Percentiles rank a stretch among this genome's conserved stretches.
Conservation (phyloP, 2,888 invertebrate genomes). For the Protodeltote pygarga region DNA sequence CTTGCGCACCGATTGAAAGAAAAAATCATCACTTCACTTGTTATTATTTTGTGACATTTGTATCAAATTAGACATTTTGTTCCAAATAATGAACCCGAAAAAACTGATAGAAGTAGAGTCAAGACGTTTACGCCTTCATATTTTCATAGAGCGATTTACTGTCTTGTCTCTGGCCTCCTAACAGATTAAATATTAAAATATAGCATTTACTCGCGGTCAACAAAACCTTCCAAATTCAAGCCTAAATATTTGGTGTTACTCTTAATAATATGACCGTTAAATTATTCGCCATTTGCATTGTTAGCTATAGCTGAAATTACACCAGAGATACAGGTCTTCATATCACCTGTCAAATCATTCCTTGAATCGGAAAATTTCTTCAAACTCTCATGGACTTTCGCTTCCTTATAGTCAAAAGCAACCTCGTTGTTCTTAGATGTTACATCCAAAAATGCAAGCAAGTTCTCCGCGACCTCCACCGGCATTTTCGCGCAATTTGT, state of each 20-base stretch:
- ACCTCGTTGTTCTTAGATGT: conserved; percentile 73
- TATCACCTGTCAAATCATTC: conserved; percentile 65
- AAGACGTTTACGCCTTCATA: too few species aligned
- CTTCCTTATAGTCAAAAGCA: conserved; percentile 69
- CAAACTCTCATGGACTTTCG: conserved; percentile 69
- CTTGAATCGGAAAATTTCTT: conserved; percentile 69
- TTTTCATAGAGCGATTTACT: too few species aligned
- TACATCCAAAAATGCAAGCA: conserved; percentile 79
- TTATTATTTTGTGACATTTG: too few species aligned
- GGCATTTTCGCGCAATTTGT: conserved; percentile 82
- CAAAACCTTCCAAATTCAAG: conserved; percentile 3
- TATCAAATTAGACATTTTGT: too few species aligned
- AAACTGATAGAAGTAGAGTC: too few species aligned
- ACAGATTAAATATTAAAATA: conserved; percentile 8
- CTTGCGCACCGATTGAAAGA: too few species aligned
- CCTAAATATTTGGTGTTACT: conserved; percentile 28
- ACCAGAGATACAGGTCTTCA: conserved; percentile 60
- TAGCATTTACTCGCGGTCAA: conserved; percentile 9
- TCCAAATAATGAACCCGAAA: too few species aligned
- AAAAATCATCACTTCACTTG: too few species aligned
- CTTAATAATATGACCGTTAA: neutral
- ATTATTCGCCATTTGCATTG: conserved; percentile 47
- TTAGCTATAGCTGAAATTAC: conserved; percentile 61
- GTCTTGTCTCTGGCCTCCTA: too few species aligned
- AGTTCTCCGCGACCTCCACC: conserved; percentile 81